Evolutionary conservation across 2,888 invertebrate species (phyloP).

Genomic region (Steromphala cineraria): DNA sequence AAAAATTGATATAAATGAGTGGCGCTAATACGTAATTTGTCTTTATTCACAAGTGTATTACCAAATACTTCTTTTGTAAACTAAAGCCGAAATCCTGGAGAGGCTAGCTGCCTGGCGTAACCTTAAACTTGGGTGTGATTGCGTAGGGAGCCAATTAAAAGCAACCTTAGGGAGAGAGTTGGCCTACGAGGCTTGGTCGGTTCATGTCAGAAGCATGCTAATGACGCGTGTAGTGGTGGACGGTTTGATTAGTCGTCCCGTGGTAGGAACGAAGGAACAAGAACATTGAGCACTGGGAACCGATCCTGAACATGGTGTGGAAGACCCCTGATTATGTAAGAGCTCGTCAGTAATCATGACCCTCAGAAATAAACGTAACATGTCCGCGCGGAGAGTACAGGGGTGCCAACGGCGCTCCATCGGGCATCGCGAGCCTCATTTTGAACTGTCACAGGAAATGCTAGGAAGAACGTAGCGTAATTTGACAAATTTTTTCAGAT

Average conservation of each 20-base stretch:
- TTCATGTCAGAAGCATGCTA: constrained; percentile 12
- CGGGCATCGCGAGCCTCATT: not conserved
- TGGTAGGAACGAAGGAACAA: not conserved
- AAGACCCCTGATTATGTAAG: constrained; percentile 14
- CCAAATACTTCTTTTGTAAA: not conserved
- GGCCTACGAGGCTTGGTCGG: not conserved
- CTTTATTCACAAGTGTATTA: constrained; percentile 12
- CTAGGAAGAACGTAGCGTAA: constrained; percentile 13
- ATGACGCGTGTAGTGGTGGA: constrained; percentile 4
- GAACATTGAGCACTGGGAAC: not conserved
- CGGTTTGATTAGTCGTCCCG: not conserved
- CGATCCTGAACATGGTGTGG: not conserved
- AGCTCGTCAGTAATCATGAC: not conserved
- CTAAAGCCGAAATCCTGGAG: not conserved
- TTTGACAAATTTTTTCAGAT: constrained; percentile 15
- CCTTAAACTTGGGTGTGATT: constrained; percentile 2
- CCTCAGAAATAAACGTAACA: constrained; percentile 1
- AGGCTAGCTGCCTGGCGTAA: not conserved
- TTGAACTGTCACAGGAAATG: constrained; percentile 1
- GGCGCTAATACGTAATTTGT: not conserved
- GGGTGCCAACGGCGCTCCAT: not conserved
- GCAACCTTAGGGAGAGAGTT: not conserved
- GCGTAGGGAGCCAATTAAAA: constrained; percentile 17
- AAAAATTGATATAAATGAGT: not conserved
- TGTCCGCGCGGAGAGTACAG: not conserved